A percentile compares a stretch with the other conserved stretches of the same genome.
Evolutionary conservation across 2,113 vertebrate genomes (phyloP).

Genomic region (Chinchilla lanigera): DNA sequence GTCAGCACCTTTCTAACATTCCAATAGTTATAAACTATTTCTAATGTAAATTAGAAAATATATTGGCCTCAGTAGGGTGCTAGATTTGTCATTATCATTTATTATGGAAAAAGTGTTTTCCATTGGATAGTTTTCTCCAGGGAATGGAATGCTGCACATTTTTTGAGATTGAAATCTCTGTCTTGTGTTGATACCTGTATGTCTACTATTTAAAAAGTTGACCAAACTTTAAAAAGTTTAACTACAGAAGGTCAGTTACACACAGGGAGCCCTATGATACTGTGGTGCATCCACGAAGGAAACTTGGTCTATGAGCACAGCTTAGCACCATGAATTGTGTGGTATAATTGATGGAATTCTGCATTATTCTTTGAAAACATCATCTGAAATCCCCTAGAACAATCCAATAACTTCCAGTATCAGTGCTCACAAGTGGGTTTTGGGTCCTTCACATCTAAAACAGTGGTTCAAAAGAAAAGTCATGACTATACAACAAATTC

Average conservation of each 20-base stretch:
- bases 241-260: background rate
- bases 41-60: conserved; percentile 12
- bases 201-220: background rate
- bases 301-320: background rate
- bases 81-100: background rate
- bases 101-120: background rate
- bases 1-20: conserved; percentile 14
- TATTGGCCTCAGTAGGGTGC: background rate
- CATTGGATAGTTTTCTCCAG: background rate
- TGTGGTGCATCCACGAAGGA: background rate
- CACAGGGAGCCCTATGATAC: background rate
- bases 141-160: background rate
- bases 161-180: background rate
- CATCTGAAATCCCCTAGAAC: background rate
- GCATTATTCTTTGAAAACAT: background rate
- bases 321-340: background rate
- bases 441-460: background rate
- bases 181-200: background rate
- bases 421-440: background rate
- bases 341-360: background rate
- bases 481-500: background rate
- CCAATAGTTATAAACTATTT: background rate
- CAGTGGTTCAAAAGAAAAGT: background rate
- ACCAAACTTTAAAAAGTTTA: background rate
- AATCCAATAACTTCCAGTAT: background rate